A percentile compares a stretch with the other conserved stretches of the same genome.
These are phyloP conservation scores for Calyptomena viridis DNA, from an alignment of 2,113 vertebrate genomes.

Conservation along the genomic window DNA sequence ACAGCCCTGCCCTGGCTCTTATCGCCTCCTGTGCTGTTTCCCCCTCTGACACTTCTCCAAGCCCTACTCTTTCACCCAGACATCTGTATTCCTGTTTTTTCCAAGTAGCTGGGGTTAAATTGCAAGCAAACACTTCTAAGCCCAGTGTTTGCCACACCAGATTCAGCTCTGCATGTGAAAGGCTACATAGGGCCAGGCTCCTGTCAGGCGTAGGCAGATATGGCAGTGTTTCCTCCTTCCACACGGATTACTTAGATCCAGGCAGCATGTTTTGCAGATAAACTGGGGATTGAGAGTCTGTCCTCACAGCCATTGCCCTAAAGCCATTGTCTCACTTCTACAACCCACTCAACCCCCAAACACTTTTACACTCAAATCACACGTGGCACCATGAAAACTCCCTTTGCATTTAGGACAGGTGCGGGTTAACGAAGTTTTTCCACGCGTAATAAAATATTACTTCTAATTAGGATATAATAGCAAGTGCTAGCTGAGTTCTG, in stretches of 20 bases:
- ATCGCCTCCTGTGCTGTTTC: accelerated
- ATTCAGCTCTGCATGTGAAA: neutral
- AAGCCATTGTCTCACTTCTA: neutral
- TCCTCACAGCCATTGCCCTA: neutral
- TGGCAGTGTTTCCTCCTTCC: neutral
- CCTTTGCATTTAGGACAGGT: neutral
- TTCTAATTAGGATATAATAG: slow-evolving; percentile 53
- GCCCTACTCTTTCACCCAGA: slow-evolving; percentile 14
- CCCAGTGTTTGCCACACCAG: accelerated
- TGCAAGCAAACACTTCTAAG: neutral
- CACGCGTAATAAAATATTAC: neutral
- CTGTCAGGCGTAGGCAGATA: accelerated
- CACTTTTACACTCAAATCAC: neutral
- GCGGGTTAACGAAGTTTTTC: neutral
- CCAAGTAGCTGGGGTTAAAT: neutral
- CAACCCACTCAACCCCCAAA: neutral
- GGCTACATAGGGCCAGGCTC: accelerated
- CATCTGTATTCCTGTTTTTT: slow-evolving; percentile 16
- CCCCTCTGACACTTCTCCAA: neutral
- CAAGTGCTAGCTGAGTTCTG: slow-evolving; percentile 30
- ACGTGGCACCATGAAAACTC: neutral
- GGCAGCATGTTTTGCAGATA: neutral
- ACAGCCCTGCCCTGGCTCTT: neutral
- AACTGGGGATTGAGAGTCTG: neutral
- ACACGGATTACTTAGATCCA: accelerated